Conservation (phyloP, 2,797 vertebrate genomes). For the Mallotus villosus region DNA sequence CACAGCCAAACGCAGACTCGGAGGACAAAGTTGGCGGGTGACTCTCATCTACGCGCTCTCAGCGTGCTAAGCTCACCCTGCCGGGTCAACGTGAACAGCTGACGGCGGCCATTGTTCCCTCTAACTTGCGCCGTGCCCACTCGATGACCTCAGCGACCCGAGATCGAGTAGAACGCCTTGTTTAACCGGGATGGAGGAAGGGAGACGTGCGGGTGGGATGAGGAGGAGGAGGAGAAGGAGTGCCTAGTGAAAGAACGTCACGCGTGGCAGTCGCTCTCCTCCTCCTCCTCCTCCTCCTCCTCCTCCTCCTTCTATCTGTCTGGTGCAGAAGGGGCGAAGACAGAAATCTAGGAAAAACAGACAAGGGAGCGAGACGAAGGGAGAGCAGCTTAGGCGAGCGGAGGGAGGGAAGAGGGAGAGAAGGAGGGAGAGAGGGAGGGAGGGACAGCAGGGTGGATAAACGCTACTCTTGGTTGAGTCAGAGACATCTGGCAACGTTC, state of each 20-base stretch:
- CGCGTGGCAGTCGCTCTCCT: conserved; percentile 34
- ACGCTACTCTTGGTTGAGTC: not conserved
- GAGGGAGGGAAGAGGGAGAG: not conserved
- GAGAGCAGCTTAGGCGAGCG: conserved; percentile 1
- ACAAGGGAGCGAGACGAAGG: not conserved
- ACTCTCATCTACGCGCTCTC: no score
- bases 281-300: no score
- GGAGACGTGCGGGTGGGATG: conserved; percentile 20
- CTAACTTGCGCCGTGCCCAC: no score
- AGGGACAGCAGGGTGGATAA: not conserved
- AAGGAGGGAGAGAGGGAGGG: not conserved
- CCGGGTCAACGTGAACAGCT: no score
- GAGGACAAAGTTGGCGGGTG: no score
- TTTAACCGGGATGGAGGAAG: conserved; percentile 33
- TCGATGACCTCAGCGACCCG: no score
- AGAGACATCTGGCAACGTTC: not conserved
- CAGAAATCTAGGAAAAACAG: conserved; percentile 50
- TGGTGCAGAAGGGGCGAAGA: conserved; percentile 6
- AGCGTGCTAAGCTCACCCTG: no score
- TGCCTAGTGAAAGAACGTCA: conserved; percentile 45
- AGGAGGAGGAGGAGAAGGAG: no score
- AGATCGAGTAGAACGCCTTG: no score
- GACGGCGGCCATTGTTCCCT: no score
- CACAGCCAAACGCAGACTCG: no score
- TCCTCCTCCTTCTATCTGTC: no score